These are phyloP conservation scores for Synergus itoensis DNA, from an alignment of 2,888 invertebrate species.

Conservation along the genomic window DNA sequence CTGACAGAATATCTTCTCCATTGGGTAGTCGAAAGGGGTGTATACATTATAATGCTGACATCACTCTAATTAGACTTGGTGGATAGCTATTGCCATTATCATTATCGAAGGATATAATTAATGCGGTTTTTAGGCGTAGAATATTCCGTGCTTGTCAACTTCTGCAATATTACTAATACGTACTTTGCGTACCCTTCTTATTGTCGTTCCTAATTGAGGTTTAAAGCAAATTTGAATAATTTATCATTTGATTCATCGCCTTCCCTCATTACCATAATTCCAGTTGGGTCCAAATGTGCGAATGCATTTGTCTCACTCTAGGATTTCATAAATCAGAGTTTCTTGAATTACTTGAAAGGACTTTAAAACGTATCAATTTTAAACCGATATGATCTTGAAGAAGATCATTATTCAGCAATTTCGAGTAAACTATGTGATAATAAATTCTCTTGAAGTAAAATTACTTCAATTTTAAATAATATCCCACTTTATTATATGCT, in stretches of 20 bases:
- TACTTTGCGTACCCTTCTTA: background rate
- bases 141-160: background rate
- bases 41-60: background rate
- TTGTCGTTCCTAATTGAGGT: background rate
- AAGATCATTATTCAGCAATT: too few relatives aligned
- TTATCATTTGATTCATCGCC: background rate
- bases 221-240: conserved; percentile 4
- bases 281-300: background rate
- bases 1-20: background rate
- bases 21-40: background rate
- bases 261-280: background rate
- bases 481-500: too few relatives aligned
- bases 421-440: too few relatives aligned
- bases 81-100: background rate
- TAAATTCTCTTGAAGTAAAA: too few relatives aligned
- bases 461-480: too few relatives aligned
- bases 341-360: too few relatives aligned
- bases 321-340: too few relatives aligned
- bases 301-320: background rate
- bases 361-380: too few relatives aligned
- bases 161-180: background rate
- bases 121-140: background rate
- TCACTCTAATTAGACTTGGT: background rate
- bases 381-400: too few relatives aligned
- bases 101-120: background rate